Evolutionary conservation across 1,140 invertebrate species (phyloP), one percentile per base, ranked within the genome.

Genomic region (Conopomorpha cramerella): DNA sequence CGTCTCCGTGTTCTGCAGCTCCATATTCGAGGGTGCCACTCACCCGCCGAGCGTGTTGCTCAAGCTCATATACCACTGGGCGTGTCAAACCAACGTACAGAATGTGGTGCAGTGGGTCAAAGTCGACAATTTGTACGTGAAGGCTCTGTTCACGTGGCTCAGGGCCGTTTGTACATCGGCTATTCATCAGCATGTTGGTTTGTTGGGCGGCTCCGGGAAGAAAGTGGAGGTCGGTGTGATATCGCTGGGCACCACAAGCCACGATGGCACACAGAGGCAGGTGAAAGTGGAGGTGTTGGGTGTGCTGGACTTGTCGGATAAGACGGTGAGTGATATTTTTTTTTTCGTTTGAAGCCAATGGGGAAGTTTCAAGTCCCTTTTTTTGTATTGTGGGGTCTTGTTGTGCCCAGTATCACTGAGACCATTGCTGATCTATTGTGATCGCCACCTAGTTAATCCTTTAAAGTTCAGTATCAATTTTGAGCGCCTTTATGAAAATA

Each of bases 21-120:
- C 92, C 0, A 84, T 95, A 23, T 95, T 94, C 49, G 90, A 93
- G 67, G 86, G 86, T 2, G 86, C 89, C 3, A 85, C 87, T 2
- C 88, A 93, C 63, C 85, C 87, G 0, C 91, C 92, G 0, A 87
- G 86, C 10, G 84, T 90, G 8, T 71, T 93, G 2, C 57, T 93
- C 0, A 94, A 94, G 56, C 72, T 94, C 0, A 86, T 95, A 16
- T 95, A 94, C 62, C 91, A 95, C 59, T 95, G 92, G 92, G 82
- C 88, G 0, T 93, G 91, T 55, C 91, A 94, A 52, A 94, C 92
- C 1, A 90, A 89, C 37, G 87, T 93, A 8, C 86, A 89, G 49
- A 95, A 93, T 57, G 90, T 94, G 8, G 82, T 91, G 0, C 88
- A 90, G 29, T 94, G 91, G 92, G 85, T 93, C 0, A 93, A 93